Percentiles rank a stretch among this genome's conserved stretches.
phyloP scores from a whole-genome alignment of 2,888 invertebrate genomes.

The Oxystoma pomonae region DNA sequence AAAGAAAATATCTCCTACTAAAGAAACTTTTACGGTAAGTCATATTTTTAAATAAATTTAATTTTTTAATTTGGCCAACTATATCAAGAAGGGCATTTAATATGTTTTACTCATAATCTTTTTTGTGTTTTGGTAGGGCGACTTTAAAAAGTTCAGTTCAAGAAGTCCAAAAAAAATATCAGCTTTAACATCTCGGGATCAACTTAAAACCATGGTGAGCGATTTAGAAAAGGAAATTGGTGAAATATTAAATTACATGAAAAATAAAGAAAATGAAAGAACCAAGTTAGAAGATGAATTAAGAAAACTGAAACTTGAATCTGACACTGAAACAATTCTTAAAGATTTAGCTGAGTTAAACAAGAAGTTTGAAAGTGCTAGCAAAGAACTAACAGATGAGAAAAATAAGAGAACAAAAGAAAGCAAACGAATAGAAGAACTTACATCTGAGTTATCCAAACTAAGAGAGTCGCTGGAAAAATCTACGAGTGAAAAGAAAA shows the following conservation, averaged over 20 bases:
- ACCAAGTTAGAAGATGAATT: conserved; percentile 51
- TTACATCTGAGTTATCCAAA: too few relatives aligned
- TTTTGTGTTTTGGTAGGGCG: conserved; percentile 48
- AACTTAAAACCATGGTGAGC: conserved; percentile 78
- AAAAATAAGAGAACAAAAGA: conserved; percentile 54
- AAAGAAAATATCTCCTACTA: too few relatives aligned
- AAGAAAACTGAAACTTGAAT: conserved; percentile 31
- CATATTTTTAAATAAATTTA: too few relatives aligned
- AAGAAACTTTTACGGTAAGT: too few relatives aligned
- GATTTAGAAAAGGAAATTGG: conserved; percentile 86
- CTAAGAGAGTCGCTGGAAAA: conserved; percentile 50
- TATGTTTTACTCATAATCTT: too few relatives aligned
- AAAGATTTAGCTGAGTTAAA: conserved; percentile 48
- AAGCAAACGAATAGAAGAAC: too few relatives aligned
- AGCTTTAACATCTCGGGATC: conserved; percentile 67
- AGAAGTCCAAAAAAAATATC: conserved; percentile 70
- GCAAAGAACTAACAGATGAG: conserved; percentile 49
- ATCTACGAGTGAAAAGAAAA: conserved; percentile 59
- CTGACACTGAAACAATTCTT: conserved; percentile 39
- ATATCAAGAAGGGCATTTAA: neutral
- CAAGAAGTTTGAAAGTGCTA: conserved; percentile 54
- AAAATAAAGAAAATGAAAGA: conserved; percentile 54
- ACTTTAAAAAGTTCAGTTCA: conserved; percentile 63
- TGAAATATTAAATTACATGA: conserved; percentile 60
- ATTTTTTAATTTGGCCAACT: neutral